Conservation (phyloP, 2,888 invertebrate species). For the Caradrina clavipalpis region DNA sequence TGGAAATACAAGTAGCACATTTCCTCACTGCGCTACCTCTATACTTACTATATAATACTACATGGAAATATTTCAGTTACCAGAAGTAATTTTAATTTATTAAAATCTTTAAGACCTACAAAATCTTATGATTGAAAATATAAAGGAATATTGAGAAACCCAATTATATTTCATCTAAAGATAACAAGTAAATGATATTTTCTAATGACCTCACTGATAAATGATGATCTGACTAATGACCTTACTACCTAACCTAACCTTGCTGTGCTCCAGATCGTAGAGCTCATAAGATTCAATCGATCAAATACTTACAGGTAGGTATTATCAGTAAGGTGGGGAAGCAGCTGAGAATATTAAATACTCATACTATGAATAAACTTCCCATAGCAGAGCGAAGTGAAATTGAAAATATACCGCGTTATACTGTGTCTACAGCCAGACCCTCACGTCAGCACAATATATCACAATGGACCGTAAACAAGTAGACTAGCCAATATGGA, state of each 20-base stretch:
- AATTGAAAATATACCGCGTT: neutral
- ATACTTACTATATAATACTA: too few relatives aligned
- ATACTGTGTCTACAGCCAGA: constrained; percentile 1
- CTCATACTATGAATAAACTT: constrained; percentile 4
- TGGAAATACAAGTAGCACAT: constrained; percentile 5
- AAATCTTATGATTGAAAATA: neutral
- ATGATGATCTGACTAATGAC: too few relatives aligned
- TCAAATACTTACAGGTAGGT: constrained; percentile 14
- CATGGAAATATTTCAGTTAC: too few relatives aligned
- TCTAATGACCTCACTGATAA: too few relatives aligned
- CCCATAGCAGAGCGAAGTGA: neutral
- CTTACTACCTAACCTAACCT: too few relatives aligned
- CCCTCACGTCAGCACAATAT: constrained; percentile 24
- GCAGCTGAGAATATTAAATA: constrained; percentile 2
- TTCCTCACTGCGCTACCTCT: neutral
- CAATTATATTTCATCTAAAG: neutral
- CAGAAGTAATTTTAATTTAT: constrained; percentile 2
- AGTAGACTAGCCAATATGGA: constrained; percentile 9
- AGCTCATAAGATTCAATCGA: constrained; percentile 29
- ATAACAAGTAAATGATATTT: too few relatives aligned
- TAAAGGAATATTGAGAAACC: neutral
- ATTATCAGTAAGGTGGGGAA: constrained; percentile 9
- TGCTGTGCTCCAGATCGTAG: constrained; percentile 20
- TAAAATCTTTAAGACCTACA: neutral
- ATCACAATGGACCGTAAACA: constrained; percentile 25